Evolutionary conservation across 2,797 vertebrate species (phyloP).

Genomic region (Lacerta bilineata): DNA sequence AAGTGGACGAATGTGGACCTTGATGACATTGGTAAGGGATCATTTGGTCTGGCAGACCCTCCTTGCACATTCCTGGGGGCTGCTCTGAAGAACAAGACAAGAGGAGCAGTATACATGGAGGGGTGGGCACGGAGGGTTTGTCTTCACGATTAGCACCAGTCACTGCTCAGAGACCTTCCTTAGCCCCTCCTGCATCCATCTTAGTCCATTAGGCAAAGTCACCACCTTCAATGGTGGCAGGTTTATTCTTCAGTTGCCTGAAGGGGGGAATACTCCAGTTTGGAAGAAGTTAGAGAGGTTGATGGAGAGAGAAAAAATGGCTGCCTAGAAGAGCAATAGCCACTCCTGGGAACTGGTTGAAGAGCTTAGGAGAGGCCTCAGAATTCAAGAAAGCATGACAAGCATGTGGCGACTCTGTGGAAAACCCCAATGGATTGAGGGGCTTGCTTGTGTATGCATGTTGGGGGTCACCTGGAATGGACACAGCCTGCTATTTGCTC

Average conservation of each 20-base stretch:
- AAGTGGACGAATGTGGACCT: constrained; percentile 29
- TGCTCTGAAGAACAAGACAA: not conserved
- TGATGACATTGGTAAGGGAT: constrained; percentile 65
- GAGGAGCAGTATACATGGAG: too few relatives aligned
- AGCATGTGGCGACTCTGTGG: too few relatives aligned
- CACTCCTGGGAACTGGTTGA: not conserved
- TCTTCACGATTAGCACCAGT: not conserved
- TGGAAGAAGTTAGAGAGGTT: not conserved
- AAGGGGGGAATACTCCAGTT: not conserved
- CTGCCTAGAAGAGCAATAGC: too few relatives aligned
- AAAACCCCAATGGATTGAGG: not conserved
- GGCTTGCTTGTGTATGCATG: not conserved
- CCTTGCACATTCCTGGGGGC: not conserved
- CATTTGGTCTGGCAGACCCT: not conserved
- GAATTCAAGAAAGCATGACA: not conserved
- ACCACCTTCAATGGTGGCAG: not conserved
- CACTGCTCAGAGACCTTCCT: not conserved
- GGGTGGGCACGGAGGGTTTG: not conserved
- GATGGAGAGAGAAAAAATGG: not conserved
- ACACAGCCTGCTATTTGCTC: not conserved
- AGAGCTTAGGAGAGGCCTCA: not conserved
- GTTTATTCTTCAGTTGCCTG: not conserved
- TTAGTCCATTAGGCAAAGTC: not conserved
- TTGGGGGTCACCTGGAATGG: not conserved
- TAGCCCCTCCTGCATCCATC: not conserved